phyloP scores from a whole-genome alignment of 2,113 vertebrate genomes.

The Loxodonta africana region DNA sequence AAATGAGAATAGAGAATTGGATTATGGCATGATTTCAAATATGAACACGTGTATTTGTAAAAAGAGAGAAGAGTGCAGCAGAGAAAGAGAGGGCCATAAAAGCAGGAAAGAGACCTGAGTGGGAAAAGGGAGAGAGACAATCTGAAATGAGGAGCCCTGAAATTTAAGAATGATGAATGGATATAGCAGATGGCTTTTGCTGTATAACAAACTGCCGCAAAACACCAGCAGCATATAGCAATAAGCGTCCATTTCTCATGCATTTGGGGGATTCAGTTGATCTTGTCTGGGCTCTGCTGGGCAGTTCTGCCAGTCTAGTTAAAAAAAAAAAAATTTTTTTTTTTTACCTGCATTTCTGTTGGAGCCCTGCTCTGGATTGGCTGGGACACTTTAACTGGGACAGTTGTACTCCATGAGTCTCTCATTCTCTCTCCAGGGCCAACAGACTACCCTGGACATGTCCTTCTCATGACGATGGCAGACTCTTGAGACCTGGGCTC shows the following conservation, averaged over 20 bases:
- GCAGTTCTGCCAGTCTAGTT: not conserved
- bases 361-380: not conserved
- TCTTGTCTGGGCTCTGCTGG: not conserved
- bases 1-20: not conserved
- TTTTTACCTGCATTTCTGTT: not conserved
- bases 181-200: not conserved
- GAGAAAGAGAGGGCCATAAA: not conserved
- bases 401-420: no score
- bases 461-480: not conserved
- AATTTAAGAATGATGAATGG: not conserved
- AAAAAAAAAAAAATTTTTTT: no score
- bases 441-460: not conserved
- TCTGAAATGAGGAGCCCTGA: not conserved
- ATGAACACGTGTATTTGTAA: not conserved
- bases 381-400: not conserved
- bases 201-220: not conserved
- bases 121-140: not conserved
- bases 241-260: no score
- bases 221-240: not conserved
- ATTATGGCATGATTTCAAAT: not conserved
- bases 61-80: not conserved
- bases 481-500: not conserved
- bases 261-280: not conserved
- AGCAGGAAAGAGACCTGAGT: not conserved
- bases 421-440: not conserved